Conservation (phyloP, 1,140 invertebrate genomes). For the Listronotus bonariensis region DNA sequence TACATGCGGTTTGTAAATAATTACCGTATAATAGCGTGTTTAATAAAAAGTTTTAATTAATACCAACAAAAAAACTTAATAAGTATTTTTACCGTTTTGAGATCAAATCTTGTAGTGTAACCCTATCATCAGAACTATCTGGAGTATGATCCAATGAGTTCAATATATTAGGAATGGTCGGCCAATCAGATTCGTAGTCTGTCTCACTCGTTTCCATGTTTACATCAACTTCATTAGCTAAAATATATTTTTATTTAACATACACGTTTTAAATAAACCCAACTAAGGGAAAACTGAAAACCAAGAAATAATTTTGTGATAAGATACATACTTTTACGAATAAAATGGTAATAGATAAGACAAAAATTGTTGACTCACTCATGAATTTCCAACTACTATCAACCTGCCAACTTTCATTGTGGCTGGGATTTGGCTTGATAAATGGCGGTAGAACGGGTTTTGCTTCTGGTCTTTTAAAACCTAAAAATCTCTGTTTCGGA, state of each 20-base stretch:
- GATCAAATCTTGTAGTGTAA: constrained; percentile 77
- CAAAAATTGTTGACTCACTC: constrained; percentile 59
- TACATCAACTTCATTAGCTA: constrained; percentile 49
- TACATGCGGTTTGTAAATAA: too few relatives aligned
- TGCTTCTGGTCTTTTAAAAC: constrained; percentile 62
- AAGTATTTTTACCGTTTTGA: constrained; percentile 63
- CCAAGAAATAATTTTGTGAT: not conserved
- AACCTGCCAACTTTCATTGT: constrained; percentile 75
- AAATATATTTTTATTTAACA: not conserved
- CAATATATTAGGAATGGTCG: constrained; percentile 43
- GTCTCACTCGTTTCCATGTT: constrained; percentile 56
- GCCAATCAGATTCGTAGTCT: constrained; percentile 59
- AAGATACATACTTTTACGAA: not conserved
- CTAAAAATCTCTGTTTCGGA: constrained; percentile 52
- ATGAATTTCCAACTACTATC: constrained; percentile 89
- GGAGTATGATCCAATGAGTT: constrained; percentile 52
- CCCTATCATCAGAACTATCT: constrained; percentile 59
- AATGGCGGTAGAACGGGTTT: constrained; percentile 74
- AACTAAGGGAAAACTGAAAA: too few relatives aligned
- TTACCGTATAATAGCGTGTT: too few relatives aligned
- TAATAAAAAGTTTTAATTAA: too few relatives aligned
- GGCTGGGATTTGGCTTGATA: constrained; percentile 60
- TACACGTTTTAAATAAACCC: too few relatives aligned
- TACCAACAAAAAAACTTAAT: too few relatives aligned
- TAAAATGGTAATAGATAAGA: not conserved